Evolutionary conservation across 2,888 invertebrate species (phyloP).

Genomic region (Branchellion lobata): DNA sequence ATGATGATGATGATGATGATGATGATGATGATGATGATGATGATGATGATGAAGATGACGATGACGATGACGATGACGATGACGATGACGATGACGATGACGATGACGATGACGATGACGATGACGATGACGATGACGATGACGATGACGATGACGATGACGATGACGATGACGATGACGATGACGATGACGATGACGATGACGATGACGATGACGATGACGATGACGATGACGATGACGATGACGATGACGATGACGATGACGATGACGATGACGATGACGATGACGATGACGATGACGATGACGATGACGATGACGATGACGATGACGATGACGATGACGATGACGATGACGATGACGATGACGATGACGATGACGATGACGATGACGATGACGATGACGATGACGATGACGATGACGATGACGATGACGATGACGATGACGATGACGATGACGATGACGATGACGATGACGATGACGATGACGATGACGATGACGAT

Average conservation of each 20-base stretch:
- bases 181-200: conserved; percentile 21
- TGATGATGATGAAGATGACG: not conserved
- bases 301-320: not conserved
- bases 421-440: conserved; percentile 20
- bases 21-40: conserved; percentile 8
- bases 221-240: not conserved
- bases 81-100: conserved; percentile 8
- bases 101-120: too few species aligned
- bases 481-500: not conserved
- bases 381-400: conserved; percentile 1
- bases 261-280: not conserved
- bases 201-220: not conserved
- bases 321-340: not conserved
- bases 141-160: conserved; percentile 26
- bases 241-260: too few species aligned
- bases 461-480: conserved; percentile 6
- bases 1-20: not conserved
- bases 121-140: conserved; percentile 2
- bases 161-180: not conserved
- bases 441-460: conserved; percentile 18
- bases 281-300: not conserved
- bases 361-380: not conserved
- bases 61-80: conserved; percentile 7
- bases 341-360: not conserved
- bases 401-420: conserved; percentile 11